Base-by-base conservation (phyloP, 2,888 invertebrate genomes). In the Lucinisca nassula region DNA sequence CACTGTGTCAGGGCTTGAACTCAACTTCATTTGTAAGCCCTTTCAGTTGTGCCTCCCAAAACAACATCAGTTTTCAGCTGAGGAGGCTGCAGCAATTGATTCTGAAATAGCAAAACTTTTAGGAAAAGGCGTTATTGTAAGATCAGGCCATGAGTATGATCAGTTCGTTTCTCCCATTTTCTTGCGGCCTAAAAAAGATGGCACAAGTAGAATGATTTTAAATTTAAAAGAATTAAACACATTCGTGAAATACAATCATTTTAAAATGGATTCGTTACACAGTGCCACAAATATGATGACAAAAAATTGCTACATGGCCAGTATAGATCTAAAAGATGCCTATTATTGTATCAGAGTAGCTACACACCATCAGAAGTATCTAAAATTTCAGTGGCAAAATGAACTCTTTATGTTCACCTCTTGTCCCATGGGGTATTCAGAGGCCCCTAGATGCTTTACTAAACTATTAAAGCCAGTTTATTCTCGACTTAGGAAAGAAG, bases 161-260 rank as follows among this genome's bases (percentile, higher is more conserved):
- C 38, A 79, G 58, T 83, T 87, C 67, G 72, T 86, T 40, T 86
- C 86, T 21, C 82, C 82, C 51, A 86, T 86, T 78, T 86, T 86
- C 40, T 27, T 72, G 10, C 17, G 70, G 37, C 72, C 55, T 3
- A 86, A 86, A 37, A 82, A 79, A 76, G 73, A 86, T 55, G 58
- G 45, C 27, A 67, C 61, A 38, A n/a, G 76, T 76, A n/a, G 86
- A 51, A 37, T 79, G 27, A 86, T 86, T 58, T 73, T 75, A 30
- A 86, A 79, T 27, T 83, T 85, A 24, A 79, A 82, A 75, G 40
- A 61, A 21, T 55, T 82, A n/a, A 82, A 86, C 45, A 2, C 40
- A 55, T 51, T 67, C 32, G 24, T 86, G 14, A 49, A 40, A 21
- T 78, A 86, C 61, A 30, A 70, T 14, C 79, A 86, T 79, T 86